phyloP scores from a whole-genome alignment of 2,797 vertebrate genomes.

The Limosa lapponica region DNA sequence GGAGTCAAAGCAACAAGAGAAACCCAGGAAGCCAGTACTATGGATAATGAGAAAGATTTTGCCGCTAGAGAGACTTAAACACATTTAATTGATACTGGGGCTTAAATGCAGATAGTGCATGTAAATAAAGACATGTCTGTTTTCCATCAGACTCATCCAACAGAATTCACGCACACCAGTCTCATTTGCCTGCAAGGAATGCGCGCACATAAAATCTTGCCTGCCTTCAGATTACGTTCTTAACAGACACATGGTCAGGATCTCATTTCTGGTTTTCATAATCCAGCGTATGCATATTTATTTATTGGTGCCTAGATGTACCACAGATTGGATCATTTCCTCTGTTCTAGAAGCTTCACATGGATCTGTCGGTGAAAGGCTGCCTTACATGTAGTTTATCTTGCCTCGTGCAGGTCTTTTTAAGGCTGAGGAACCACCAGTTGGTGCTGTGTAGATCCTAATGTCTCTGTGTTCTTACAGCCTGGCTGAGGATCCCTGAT shows the following conservation, averaged over 20 bases:
- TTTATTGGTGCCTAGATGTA: not conserved
- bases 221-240: not conserved
- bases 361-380: not conserved
- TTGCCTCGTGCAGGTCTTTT: not conserved
- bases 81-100: not conserved
- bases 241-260: not conserved
- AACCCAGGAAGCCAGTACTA: not conserved
- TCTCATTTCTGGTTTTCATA: not conserved
- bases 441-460: not conserved
- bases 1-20: not conserved
- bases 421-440: not conserved
- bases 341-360: not conserved
- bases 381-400: accelerated
- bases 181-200: not conserved
- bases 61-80: not conserved
- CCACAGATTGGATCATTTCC: not conserved
- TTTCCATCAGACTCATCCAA: not conserved
- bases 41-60: not conserved
- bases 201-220: not conserved
- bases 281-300: not conserved
- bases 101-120: not conserved
- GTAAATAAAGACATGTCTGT: not conserved
- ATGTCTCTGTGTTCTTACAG: not conserved
- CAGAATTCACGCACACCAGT: not conserved
- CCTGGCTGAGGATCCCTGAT: not conserved